phyloP scores from a whole-genome alignment of 2,888 invertebrate genomes.

The Chalcosyrphus nemorum region DNA sequence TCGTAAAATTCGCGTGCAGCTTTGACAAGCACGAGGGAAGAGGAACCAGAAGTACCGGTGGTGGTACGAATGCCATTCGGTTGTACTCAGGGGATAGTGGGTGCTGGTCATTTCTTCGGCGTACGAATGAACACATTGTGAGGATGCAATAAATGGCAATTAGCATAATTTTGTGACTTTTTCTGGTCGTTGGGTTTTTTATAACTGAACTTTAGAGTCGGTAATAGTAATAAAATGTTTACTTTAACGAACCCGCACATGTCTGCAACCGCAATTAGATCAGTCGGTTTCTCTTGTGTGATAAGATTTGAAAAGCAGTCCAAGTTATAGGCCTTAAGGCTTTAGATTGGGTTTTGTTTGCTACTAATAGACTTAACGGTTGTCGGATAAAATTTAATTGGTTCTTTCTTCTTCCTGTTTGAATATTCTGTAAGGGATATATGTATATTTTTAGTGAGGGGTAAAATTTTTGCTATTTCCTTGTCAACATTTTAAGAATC shows the following conservation, averaged over 20 bases:
- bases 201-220: neutral
- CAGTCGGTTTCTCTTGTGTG: neutral
- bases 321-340: neutral
- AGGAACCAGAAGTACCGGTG: neutral
- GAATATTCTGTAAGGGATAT: too few relatives aligned
- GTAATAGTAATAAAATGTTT: conserved; percentile 1
- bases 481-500: too few relatives aligned
- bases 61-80: neutral
- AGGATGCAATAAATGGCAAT: conserved; percentile 2
- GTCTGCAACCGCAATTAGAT: neutral
- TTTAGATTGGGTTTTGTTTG: too few relatives aligned
- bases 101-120: neutral
- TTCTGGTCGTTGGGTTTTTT: conserved; percentile 1
- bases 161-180: conserved; percentile 14
- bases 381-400: too few relatives aligned
- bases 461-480: too few relatives aligned
- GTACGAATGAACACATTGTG: neutral
- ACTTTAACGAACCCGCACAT: neutral
- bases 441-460: too few relatives aligned
- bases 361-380: too few relatives aligned
- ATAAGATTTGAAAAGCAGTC: neutral
- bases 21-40: neutral
- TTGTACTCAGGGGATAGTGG: neutral
- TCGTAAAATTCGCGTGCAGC: conserved; percentile 28
- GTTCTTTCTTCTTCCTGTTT: too few relatives aligned